Evolutionary conservation across 2,113 vertebrate genomes (phyloP).

Genomic region (Stictonetta naevosa): DNA sequence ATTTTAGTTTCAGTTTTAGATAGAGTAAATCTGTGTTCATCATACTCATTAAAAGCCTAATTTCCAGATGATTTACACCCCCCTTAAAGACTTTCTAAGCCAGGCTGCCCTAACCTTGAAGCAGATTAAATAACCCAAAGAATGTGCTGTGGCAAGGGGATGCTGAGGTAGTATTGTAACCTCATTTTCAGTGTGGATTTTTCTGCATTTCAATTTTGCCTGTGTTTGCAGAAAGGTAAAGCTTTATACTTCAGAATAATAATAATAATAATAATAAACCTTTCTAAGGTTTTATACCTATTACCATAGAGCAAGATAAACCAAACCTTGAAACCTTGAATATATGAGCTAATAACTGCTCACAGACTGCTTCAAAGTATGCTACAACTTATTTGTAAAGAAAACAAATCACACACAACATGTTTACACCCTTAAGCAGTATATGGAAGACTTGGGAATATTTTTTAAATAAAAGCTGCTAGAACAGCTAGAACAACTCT

Average conservation of each 20-base stretch:
- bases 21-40: background rate
- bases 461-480: background rate
- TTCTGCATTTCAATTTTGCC: background rate
- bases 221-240: background rate
- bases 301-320: background rate
- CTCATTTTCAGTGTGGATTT: background rate
- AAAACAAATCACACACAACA: background rate
- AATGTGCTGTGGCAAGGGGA: accelerated
- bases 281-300: background rate
- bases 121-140: background rate
- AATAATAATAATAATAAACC: too few species aligned
- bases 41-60: background rate
- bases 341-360: accelerated
- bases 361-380: background rate
- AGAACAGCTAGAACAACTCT: background rate
- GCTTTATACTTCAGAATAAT: background rate
- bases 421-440: background rate
- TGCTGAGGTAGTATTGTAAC: background rate
- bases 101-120: background rate
- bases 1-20: background rate
- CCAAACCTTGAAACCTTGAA: background rate
- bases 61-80: background rate
- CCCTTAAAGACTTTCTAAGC: background rate
- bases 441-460: background rate
- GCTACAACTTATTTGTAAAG: background rate